Evolutionary conservation across 2,113 vertebrate species (phyloP).

Genomic region (Panthera leo): DNA sequence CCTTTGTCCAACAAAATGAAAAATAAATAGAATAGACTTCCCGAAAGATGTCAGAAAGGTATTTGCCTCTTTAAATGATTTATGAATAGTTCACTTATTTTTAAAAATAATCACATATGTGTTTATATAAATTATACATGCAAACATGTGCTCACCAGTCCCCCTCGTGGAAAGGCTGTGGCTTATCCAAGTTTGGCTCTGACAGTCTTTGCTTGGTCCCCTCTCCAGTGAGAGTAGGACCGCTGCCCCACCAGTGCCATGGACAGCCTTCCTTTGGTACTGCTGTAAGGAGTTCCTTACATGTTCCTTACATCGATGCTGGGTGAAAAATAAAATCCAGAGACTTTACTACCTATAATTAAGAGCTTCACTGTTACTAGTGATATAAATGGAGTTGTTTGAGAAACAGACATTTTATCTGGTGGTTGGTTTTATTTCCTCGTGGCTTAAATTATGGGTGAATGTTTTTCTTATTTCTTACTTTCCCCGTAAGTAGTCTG

Average conservation of each 20-base stretch:
- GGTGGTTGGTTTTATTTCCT: conserved; percentile 85
- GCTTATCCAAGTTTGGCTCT: not conserved
- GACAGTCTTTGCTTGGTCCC: conserved; percentile 12
- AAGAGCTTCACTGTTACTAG: conserved; percentile 80
- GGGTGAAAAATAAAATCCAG: conserved; percentile 82
- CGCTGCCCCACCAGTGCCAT: conserved; percentile 73
- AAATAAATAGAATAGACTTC: conserved; percentile 76
- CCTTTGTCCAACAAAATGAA: conserved; percentile 91
- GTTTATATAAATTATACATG: conserved; percentile 76
- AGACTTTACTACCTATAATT: conserved; percentile 85
- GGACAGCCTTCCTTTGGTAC: conserved; percentile 75
- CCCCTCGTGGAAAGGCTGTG: conserved; percentile 72
- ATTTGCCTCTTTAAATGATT: conserved; percentile 84
- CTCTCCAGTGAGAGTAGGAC: conserved; percentile 64
- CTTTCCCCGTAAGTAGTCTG: conserved; percentile 74
- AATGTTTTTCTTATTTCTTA: conserved; percentile 82
- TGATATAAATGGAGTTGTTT: conserved; percentile 83
- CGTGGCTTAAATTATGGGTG: conserved; percentile 85
- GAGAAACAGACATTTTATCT: conserved; percentile 85
- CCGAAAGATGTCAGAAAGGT: conserved; percentile 80
- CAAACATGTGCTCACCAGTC: conserved; percentile 65
- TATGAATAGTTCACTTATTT: conserved; percentile 84
- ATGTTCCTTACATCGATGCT: conserved; percentile 81
- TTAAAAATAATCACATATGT: conserved; percentile 81
- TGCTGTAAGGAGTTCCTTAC: conserved; percentile 79